Conservation (phyloP, 2,113 vertebrate genomes). For the Lichenostomus cassidix region DNA sequence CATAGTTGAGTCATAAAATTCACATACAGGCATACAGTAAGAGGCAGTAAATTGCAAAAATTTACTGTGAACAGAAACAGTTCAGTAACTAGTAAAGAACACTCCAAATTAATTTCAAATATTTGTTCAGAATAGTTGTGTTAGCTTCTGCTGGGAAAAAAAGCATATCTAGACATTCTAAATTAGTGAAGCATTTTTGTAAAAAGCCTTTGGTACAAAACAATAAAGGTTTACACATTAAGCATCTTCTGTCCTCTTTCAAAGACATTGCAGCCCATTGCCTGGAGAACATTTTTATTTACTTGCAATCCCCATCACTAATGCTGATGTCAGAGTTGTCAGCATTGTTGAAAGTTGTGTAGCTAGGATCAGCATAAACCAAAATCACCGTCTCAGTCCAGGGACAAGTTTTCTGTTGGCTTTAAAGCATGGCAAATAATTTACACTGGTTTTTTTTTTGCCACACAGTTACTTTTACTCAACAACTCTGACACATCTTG, state of each 20-base stretch:
- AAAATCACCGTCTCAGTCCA: background rate
- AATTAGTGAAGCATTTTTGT: background rate
- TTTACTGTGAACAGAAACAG: background rate
- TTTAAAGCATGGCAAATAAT: background rate
- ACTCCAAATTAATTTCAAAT: background rate
- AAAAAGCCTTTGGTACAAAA: background rate
- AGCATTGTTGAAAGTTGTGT: background rate
- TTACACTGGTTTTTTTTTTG: background rate
- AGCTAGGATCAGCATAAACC: background rate
- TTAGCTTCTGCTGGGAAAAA: background rate
- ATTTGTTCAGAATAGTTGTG: background rate
- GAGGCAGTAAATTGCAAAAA: background rate
- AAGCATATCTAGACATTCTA: background rate
- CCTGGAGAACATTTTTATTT: background rate
- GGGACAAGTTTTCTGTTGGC: background rate
- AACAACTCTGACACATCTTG: background rate
- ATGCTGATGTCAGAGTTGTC: background rate
- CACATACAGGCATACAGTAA: background rate
- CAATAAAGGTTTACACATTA: background rate
- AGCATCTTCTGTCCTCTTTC: background rate
- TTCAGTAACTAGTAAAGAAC: background rate
- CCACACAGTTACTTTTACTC: background rate
- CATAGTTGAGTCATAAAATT: background rate
- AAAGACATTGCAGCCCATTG: rapidly evolving
- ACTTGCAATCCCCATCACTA: background rate